Conservation (phyloP, 1,140 invertebrate species). For the Aphelinus certus region DNA sequence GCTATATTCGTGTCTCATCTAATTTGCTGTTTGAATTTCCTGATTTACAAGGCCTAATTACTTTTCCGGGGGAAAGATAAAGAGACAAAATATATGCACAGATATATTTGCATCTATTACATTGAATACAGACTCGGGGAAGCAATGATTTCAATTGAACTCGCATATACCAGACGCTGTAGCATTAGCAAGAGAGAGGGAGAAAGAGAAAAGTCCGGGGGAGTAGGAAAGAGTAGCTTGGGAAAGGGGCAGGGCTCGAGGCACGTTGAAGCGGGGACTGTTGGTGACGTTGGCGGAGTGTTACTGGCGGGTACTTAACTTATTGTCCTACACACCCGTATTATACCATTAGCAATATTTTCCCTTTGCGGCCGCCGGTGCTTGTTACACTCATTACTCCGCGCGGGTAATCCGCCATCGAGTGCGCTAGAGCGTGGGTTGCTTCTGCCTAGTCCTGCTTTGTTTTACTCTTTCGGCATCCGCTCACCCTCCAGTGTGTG, state of each 20-base stretch:
- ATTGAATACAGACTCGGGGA: too few species aligned
- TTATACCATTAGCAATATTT: slow-evolving; percentile 61
- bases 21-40: too few species aligned
- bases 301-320: slow-evolving; percentile 59
- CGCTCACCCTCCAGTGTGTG: too few species aligned
- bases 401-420: slow-evolving; percentile 50
- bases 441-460: too few species aligned
- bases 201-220: not conserved
- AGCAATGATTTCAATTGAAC: too few species aligned
- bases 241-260: not conserved
- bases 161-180: not conserved
- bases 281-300: slow-evolving; percentile 56
- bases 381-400: slow-evolving; percentile 58
- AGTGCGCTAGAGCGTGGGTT: not conserved
- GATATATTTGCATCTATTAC: not conserved
- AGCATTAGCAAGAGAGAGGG: not conserved
- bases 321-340: slow-evolving; percentile 58
- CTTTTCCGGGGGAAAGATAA: too few species aligned
- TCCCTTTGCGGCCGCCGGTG: slow-evolving; percentile 47
- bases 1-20: too few species aligned
- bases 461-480: too few species aligned
- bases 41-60: too few species aligned
- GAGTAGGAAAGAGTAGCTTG: not conserved
- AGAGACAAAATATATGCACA: not conserved
- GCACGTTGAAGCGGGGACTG: slow-evolving; percentile 39